Base-by-base conservation (phyloP, 2,797 vertebrate genomes). In the Acipenser ruthenus region DNA sequence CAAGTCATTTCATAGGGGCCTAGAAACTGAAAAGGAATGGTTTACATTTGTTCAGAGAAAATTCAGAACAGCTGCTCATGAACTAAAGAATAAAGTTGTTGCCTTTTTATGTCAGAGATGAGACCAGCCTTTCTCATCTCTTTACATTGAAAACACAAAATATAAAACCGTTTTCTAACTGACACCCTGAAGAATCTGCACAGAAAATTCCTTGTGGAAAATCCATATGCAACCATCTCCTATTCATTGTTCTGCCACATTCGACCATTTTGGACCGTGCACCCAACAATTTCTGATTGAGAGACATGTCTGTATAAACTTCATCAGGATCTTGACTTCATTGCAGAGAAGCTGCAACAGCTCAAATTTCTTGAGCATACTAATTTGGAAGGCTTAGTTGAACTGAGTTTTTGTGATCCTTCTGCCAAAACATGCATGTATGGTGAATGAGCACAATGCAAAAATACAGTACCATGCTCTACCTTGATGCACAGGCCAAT, bases 391-490 rank as follows among this genome's bases (percentile, higher is more conserved):
- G 72, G 69, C 51, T 59, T 6, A 13, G 67, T 72, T 6, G 7
- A 18, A 61, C 58, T 67, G 13, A 72, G 69, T 65, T 71, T 18
- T 18, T 18, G 18, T 18, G 18, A 18, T 64, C 67, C 52, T 71
- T 66, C 65, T 76, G 53, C 49, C 52, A 69, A 11, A 67, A 56
- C 8, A 63, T 52, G 70, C 59, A 74, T 71, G 56, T 70, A 70
- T 15, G 51, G 61, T 48, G 60, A 69, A 61, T 72, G 71, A 69
- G 60, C 9, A 50, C 60, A 61, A 6, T 72, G 68, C 59, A 68
- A 71, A 49, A 47, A 70, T 63, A 51, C 71, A 15, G 69, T 55
- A 60, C 60, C 69, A 13, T 69, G 61, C 37, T 64, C 4, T 7
- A 10, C 69, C n/a, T 72, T 50, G 67, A 59, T 49, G 52, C 23